Percentiles rank a stretch among this genome's conserved stretches.
These are phyloP conservation scores for Stichopus horrens DNA, from an alignment of 53 echinoderm and acorn worm species.

Conservation along the genomic window DNA sequence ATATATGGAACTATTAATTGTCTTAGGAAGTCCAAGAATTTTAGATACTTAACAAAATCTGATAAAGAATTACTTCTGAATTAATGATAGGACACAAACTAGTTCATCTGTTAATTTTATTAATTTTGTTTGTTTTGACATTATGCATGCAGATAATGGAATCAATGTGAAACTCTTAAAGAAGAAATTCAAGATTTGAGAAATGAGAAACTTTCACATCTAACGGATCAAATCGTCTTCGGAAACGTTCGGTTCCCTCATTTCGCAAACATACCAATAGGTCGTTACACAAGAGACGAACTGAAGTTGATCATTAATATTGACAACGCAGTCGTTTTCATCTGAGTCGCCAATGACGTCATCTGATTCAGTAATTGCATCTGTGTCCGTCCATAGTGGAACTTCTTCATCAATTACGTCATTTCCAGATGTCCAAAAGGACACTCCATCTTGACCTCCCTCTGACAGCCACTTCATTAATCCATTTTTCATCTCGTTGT, in stretches of 20 bases:
- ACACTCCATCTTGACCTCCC: neutral
- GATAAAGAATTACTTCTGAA: too few relatives aligned
- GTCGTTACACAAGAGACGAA: neutral
- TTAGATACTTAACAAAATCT: too few relatives aligned
- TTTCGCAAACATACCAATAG: neutral
- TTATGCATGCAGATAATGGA: too few relatives aligned
- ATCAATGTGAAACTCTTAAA: too few relatives aligned
- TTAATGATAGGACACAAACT: too few relatives aligned
- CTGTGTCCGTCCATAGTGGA: neutral
- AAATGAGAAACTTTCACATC: neutral
- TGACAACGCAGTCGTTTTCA: neutral
- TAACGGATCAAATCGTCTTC: slow-evolving; percentile 10
- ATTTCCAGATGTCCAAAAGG: slow-evolving; percentile 10
- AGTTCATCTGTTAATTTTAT: too few relatives aligned
- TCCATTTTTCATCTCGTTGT: neutral
- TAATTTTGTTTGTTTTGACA: too few relatives aligned
- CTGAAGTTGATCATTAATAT: neutral
- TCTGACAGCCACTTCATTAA: neutral
- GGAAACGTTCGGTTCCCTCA: neutral
- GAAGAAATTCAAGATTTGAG: too few relatives aligned
- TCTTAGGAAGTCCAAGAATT: too few relatives aligned
- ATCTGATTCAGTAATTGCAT: neutral
- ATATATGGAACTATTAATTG: too few relatives aligned
- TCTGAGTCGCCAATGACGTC: neutral
- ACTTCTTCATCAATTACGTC: neutral